Percentiles rank a stretch among this genome's conserved stretches.
Evolutionary conservation across 2,888 invertebrate genomes (phyloP).

Genomic region (Helicoverpa assulta): DNA sequence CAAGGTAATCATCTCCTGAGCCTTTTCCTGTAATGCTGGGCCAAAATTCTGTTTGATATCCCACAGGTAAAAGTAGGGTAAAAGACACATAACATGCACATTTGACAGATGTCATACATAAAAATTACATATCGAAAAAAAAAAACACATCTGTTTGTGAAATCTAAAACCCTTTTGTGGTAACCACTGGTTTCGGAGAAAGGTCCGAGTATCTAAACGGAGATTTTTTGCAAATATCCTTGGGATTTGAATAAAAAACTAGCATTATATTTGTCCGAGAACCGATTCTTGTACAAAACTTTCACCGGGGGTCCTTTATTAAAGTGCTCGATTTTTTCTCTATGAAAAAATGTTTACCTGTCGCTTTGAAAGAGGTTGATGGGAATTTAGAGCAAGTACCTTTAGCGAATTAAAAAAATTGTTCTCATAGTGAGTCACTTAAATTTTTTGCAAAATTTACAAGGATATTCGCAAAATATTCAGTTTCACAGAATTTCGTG

Average conservation of each 20-base stretch:
- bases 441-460: constrained; percentile 16
- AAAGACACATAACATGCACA: constrained; percentile 30
- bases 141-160: constrained; percentile 82
- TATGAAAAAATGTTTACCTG: constrained; percentile 71
- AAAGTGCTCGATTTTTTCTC: constrained; percentile 66
- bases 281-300: constrained; percentile 82
- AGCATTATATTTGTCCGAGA: constrained; percentile 76
- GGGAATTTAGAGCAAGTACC: constrained; percentile 73
- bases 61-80: constrained; percentile 16
- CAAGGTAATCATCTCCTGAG: too few relatives aligned
- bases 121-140: constrained; percentile 57
- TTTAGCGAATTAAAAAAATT: constrained; percentile 8
- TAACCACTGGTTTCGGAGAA: constrained; percentile 64
- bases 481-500: neutral
- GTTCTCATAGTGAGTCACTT: constrained; percentile 33
- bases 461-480: neutral
- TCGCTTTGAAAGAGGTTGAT: constrained; percentile 71
- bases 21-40: too few relatives aligned
- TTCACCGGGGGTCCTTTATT: constrained; percentile 77
- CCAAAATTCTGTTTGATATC: constrained; percentile 14
- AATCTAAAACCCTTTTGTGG: constrained; percentile 88
- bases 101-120: constrained; percentile 59
- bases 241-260: constrained; percentile 74
- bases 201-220: constrained; percentile 78
- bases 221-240: constrained; percentile 75